Conservation (phyloP, 2,113 vertebrate genomes). For the Morone saxatilis region DNA sequence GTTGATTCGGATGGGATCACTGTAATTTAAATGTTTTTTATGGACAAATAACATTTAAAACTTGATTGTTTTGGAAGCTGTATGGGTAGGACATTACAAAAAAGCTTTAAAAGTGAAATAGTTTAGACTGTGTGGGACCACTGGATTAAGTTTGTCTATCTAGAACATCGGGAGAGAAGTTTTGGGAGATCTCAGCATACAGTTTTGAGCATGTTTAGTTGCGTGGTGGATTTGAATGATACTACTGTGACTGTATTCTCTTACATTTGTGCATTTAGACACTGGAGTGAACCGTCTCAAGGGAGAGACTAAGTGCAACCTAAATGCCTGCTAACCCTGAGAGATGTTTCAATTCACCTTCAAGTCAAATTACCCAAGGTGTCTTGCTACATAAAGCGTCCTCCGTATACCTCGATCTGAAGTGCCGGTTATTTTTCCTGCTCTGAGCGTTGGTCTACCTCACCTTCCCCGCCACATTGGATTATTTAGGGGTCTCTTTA, state of each 20-base stretch:
- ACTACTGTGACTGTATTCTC: not conserved
- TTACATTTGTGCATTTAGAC: not conserved
- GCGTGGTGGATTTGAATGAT: not conserved
- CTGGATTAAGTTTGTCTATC: no score
- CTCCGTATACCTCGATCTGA: constrained; percentile 53
- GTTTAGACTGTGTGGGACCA: no score
- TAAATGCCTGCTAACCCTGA: constrained; percentile 58
- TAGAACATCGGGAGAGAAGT: no score
- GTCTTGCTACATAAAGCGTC: constrained; percentile 57
- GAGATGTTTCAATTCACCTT: constrained; percentile 60
- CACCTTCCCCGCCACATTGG: constrained; percentile 80
- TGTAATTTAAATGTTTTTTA: no score
- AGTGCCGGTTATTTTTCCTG: constrained; percentile 60
- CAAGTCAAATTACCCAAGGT: constrained; percentile 71
- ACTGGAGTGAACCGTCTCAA: not conserved
- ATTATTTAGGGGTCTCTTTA: constrained; percentile 66
- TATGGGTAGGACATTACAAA: no score
- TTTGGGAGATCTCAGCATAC: no score
- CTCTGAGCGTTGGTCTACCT: constrained; percentile 74
- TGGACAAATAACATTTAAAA: no score
- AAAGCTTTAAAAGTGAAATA: no score
- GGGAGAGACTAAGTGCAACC: not conserved
- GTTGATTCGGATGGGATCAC: no score
- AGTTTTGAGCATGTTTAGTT: no score
- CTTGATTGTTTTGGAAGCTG: no score